Conservation (phyloP, 2,113 vertebrate species). For the Aspiorhynchus laticeps region DNA sequence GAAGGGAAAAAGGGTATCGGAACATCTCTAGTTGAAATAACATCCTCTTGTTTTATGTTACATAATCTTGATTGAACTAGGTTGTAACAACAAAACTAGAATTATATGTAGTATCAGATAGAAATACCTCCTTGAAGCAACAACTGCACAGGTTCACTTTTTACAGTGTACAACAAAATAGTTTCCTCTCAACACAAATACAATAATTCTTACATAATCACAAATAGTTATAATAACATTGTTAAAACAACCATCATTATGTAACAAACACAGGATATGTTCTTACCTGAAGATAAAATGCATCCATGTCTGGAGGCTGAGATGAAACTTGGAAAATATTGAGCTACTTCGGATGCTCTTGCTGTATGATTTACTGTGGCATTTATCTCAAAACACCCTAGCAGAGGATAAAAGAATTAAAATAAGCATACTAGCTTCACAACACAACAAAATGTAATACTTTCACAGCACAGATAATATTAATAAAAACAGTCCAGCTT, state of each 20-base stretch:
- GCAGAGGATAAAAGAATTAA: background rate
- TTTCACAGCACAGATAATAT: too few relatives aligned
- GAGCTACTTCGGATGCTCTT: conserved; percentile 28
- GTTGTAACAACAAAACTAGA: too few relatives aligned
- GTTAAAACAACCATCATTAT: background rate
- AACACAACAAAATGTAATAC: too few relatives aligned
- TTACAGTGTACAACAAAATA: too few relatives aligned
- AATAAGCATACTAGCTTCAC: background rate
- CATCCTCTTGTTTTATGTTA: too few relatives aligned
- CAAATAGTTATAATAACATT: conserved; percentile 21
- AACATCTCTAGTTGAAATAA: too few relatives aligned
- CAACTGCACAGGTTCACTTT: too few relatives aligned
- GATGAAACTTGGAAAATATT: conserved; percentile 20
- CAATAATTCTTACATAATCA: background rate
- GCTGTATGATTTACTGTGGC: conserved; percentile 1
- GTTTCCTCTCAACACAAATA: background rate
- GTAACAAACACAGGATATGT: background rate
- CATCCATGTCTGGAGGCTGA: conserved; percentile 32
- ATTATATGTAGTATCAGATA: too few relatives aligned
- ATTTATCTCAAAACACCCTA: conserved; percentile 5
- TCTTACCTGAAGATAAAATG: conserved; percentile 34
- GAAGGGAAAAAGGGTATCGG: too few relatives aligned
- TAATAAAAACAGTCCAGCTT: too few relatives aligned
- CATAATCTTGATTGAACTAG: too few relatives aligned
- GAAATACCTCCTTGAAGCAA: too few relatives aligned